phyloP scores from a whole-genome alignment of 2,113 vertebrate genomes.

The Bambusicola thoracicus region DNA sequence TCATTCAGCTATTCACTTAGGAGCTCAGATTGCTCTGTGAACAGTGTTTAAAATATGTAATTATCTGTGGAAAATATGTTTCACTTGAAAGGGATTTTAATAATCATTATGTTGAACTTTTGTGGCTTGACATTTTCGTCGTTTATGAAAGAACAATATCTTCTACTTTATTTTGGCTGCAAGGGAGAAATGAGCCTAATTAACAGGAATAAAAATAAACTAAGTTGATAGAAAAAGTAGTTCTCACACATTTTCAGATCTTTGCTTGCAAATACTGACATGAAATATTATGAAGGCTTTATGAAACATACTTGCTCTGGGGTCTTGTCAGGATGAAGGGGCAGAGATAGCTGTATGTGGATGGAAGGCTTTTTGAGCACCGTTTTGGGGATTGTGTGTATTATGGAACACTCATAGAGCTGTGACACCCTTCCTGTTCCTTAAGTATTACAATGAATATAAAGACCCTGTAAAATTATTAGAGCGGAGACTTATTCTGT shows the following conservation, averaged over 20 bases:
- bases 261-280: background rate
- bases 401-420: background rate
- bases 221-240: background rate
- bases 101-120: constrained; percentile 1
- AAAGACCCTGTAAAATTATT: background rate
- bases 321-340: background rate
- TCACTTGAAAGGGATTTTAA: background rate
- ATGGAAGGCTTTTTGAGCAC: background rate
- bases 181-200: background rate
- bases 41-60: background rate
- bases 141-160: background rate
- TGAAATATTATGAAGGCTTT: background rate
- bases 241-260: background rate
- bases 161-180: background rate
- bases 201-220: constrained; percentile 17
- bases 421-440: background rate
- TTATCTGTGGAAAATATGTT: background rate
- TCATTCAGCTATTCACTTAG: background rate
- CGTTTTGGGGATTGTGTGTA: background rate
- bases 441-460: background rate
- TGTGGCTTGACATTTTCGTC: background rate
- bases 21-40: background rate
- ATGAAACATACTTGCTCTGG: background rate
- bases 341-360: background rate
- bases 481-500: background rate